phyloP scores from a whole-genome alignment of 2,888 invertebrate species.

The Polia nebulosa region DNA sequence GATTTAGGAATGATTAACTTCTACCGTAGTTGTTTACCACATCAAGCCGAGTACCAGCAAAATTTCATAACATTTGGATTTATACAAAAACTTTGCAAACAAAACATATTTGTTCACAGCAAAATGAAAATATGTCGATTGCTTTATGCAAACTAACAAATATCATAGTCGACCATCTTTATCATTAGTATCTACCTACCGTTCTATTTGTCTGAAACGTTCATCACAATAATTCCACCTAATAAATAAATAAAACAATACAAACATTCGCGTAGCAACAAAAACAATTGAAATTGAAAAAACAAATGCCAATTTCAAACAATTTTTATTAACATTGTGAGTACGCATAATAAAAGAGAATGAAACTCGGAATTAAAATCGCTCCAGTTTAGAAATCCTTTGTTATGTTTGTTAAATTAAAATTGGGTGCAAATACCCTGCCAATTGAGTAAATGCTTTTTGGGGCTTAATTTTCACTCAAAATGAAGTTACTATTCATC shows the following conservation, averaged over 20 bases:
- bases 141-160: neutral
- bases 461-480: neutral
- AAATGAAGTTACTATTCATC: neutral
- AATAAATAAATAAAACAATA: constrained; percentile 1
- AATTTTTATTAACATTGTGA: constrained; percentile 28
- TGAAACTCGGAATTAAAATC: constrained; percentile 47
- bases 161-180: neutral
- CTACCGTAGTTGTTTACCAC: too few relatives aligned
- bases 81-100: neutral
- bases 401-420: constrained; percentile 41
- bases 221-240: neutral
- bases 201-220: neutral
- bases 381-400: constrained; percentile 26
- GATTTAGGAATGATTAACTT: too few relatives aligned
- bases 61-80: too few relatives aligned
- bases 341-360: constrained; percentile 26
- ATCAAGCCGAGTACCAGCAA: too few relatives aligned
- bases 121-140: neutral
- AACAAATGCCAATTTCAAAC: constrained; percentile 11
- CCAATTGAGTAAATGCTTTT: constrained; percentile 3
- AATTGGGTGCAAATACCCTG: constrained; percentile 19
- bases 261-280: neutral
- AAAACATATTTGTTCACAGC: neutral
- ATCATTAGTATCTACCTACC: neutral
- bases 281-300: constrained; percentile 26